phyloP scores from a whole-genome alignment of 2,113 vertebrate species.

The Gopherus flavomarginatus region DNA sequence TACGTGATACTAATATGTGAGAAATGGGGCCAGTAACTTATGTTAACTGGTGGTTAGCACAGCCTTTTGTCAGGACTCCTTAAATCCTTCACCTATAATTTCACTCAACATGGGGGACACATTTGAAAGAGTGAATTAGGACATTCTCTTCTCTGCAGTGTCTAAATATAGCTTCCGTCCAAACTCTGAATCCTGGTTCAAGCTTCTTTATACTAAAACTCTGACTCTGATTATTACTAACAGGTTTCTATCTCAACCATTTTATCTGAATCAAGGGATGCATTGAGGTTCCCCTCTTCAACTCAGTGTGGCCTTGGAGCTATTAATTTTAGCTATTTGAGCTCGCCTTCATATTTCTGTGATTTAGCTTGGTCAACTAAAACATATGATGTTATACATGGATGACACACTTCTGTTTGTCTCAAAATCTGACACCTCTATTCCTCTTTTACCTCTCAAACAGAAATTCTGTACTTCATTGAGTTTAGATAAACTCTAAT shows the following conservation, averaged over 20 bases:
- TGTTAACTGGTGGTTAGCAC: background rate
- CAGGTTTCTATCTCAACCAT: slow-evolving; percentile 1
- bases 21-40: background rate
- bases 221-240: background rate
- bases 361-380: background rate
- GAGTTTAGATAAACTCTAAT: background rate
- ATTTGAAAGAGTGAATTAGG: background rate
- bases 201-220: background rate
- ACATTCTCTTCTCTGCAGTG: background rate
- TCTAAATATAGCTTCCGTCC: background rate
- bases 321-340: background rate
- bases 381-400: background rate
- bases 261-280: background rate
- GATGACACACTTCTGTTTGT: background rate
- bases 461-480: background rate
- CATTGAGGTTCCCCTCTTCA: background rate
- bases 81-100: background rate
- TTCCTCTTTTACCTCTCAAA: background rate
- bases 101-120: background rate
- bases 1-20: background rate
- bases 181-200: background rate
- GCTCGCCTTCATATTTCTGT: background rate
- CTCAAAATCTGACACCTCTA: background rate
- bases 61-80: background rate
- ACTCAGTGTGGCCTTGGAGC: background rate